phyloP scores from a whole-genome alignment of 1,140 invertebrate species.

The Hyles euphorbiae region DNA sequence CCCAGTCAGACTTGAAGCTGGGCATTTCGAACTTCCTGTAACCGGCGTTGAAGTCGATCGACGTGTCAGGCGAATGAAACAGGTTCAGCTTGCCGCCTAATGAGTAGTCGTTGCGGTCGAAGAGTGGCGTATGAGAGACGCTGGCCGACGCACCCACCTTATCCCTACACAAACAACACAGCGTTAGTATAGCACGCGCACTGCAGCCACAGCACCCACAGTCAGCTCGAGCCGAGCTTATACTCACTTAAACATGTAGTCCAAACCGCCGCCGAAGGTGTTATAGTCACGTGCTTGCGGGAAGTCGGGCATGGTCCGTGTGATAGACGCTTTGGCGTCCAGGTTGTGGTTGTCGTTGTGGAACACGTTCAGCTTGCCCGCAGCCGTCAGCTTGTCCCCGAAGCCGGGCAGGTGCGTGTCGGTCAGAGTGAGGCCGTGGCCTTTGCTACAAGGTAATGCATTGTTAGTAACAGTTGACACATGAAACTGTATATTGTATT shows the following conservation, averaged over 20 bases:
- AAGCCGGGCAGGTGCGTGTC: constrained; percentile 32
- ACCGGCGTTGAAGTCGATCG: constrained; percentile 22
- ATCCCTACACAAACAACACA: constrained; percentile 26
- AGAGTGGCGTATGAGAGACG: constrained; percentile 25
- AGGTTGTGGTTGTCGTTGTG: constrained; percentile 44
- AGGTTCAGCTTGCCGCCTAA: constrained; percentile 26
- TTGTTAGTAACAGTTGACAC: too few species aligned
- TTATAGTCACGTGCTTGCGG: constrained; percentile 36
- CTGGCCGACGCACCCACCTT: constrained; percentile 24
- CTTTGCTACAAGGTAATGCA: not conserved
- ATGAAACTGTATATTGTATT: not conserved
- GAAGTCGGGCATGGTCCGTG: constrained; percentile 35
- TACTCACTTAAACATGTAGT: constrained; percentile 43
- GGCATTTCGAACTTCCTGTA: constrained; percentile 18
- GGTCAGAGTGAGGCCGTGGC: constrained; percentile 13
- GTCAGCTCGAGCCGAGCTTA: not conserved
- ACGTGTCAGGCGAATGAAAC: constrained; percentile 28
- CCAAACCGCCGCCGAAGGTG: constrained; percentile 40
- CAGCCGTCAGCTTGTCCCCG: constrained; percentile 34
- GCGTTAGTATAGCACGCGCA: not conserved
- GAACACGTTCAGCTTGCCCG: constrained; percentile 38
- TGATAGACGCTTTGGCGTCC: constrained; percentile 37
- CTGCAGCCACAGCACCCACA: too few species aligned
- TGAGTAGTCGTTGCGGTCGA: constrained; percentile 29
- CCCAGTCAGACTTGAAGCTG: constrained; percentile 22